Evolutionary conservation across 2,113 vertebrate genomes (phyloP), one percentile per base, ranked within the genome.

Genomic region (Nibea coibor): DNA sequence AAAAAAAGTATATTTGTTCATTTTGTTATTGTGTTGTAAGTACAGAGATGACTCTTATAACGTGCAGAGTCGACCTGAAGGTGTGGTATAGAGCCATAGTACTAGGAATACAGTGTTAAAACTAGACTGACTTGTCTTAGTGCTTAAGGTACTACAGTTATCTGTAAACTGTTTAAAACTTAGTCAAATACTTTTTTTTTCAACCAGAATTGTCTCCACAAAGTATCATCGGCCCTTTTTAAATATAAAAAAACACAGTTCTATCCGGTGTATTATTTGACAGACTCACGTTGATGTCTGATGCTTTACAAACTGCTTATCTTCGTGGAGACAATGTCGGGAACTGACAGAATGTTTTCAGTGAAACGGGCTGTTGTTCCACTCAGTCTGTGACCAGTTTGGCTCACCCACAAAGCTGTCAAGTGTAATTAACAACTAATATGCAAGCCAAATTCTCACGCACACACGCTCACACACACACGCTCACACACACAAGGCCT

Each of bases 401-500:
- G 89, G 93, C 84, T 89, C 82, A 42, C 43, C 61, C 63, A 88
- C 88, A 84, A 66, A 87, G 51, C 92, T 94, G 95, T 93, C 94
- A 92, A 86, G 80, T 91, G 87, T 92, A 93, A 95, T 95, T 94
- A 96, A 88, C 66, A 71, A 84, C 79, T 80, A 78, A 86, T 85
- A 73, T 80, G 76, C 78, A 73, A 14, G 9, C 54, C 72, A 62
- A 74, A 58, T 85, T 76, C 89, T 47, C 90, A 76, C 78, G 82
- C 84, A 76, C 76, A 80, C 78, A 79, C 75, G 74, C 35, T 48
- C 54, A 81, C 43, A 65, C 78, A 81, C 75, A 78, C 75, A 76
- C n/a, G n/a, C n/a, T n/a, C n/a, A n/a, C 26, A 57, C 48, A 82
- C 51, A 66, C 85, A 88, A 73, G 82, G 87, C 84, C 81, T 20